Evolutionary conservation across 2,113 vertebrate genomes (phyloP).

Genomic region (Falcunculus frontatus): DNA sequence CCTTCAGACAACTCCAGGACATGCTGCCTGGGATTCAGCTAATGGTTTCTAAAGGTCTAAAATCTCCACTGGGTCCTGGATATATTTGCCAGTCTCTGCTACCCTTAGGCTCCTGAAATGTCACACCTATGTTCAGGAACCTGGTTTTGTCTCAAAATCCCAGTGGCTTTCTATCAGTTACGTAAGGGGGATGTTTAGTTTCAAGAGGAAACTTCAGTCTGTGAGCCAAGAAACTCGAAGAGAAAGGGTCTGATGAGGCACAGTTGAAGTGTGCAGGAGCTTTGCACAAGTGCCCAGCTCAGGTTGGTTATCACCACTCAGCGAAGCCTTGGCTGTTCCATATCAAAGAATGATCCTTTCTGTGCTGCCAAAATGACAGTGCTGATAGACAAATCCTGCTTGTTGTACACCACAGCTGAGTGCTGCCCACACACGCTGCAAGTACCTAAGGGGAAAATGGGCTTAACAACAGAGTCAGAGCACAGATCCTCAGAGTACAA

Average conservation of each 20-base stretch:
- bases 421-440: neutral
- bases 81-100: neutral
- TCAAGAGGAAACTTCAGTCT: neutral
- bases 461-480: neutral
- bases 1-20: neutral
- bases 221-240: neutral
- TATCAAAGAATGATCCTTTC: neutral
- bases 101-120: neutral
- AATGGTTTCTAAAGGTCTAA: neutral
- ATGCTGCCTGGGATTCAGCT: neutral
- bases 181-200: neutral
- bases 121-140: neutral
- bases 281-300: neutral
- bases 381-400: neutral
- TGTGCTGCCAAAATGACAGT: neutral
- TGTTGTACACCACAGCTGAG: neutral
- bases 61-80: neutral
- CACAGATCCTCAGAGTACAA: neutral
- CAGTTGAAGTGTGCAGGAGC: neutral
- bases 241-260: neutral
- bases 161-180: neutral
- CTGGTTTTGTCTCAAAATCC: neutral
- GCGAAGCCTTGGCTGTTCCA: neutral
- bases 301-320: neutral
- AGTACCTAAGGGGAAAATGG: neutral